Evolutionary conservation across 2,797 vertebrate genomes (phyloP), one percentile per base, ranked within the genome.

Genomic region (Varecia variegata): DNA sequence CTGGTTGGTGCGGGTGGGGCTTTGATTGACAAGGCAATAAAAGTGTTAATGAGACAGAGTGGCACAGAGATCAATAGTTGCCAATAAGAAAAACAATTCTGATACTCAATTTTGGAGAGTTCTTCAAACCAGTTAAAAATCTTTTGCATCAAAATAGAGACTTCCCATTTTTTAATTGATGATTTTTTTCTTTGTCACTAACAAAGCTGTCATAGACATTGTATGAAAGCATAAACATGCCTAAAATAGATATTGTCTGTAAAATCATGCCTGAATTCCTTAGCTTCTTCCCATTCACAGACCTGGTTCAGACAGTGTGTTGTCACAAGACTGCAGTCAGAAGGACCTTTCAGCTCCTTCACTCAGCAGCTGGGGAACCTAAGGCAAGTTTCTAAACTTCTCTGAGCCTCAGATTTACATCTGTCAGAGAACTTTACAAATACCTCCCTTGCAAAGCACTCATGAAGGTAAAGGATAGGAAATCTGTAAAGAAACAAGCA

Each of bases 11-110:
- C 97, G 98, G 97, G 97, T 97, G 97, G 88, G 93, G 84, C 96
- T 98, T 98, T 99, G 98, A 98, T 97, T 99, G 98, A 98, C 98
- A 98, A 98, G 98, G 98, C 98, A 98, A 98, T 98, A 98, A 98
- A 99, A 98, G 98, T 98, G 98, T 98, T 98, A 98, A 98, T 98
- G 98, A 98, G 98, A 98, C 95, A 98, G 97, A 98, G 93, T 98
- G 96, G 97, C 97, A 98, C 92, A 98, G 96, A 97, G 97, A 98
- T 98, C 98, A 98, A 99, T 98, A 98, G 95, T 82, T 98, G 97
- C 98, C 98, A 98, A 98, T 98, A 98, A 98, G 97, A 98, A 98
- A 99, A 98, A 98, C 98, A 99, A 98, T 98, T 98, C 97, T 98
- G 97, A 98, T 98, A 98, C 97, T 98, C 98, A 98, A 98, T 98